Base-by-base conservation (phyloP, 2,888 invertebrate genomes). In the Latrodectus elegans region DNA sequence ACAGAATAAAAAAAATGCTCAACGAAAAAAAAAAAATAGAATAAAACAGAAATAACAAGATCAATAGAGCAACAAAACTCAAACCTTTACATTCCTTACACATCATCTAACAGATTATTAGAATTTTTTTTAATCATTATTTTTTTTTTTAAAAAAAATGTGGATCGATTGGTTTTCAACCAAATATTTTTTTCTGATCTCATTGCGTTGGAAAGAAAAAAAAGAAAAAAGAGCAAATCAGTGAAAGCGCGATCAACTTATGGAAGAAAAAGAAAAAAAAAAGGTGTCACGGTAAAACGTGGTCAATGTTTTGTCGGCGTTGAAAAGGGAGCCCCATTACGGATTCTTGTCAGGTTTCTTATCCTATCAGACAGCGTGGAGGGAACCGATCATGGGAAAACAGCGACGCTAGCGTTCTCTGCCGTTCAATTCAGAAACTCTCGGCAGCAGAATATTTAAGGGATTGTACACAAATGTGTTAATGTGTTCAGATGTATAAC, bases 201-300 rank as follows among this genome's bases (percentile, higher is more conserved):
- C 60, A 15, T 60, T 60, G 60, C 60, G 14, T 60, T 60, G 12
- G 60, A 60, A n/a, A n/a, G 60, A n/a, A 15, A 60, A 60, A 53
- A n/a, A 17, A 11, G 22, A 22, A 22, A 49, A 12, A 70, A 26
- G 78, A 11, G n/a, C 14, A 49, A 72, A 80, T 67, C 38, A 75
- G 74, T 64, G 82, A 82, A 70, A 82, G 74, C 73, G 73, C 65
- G 71, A 55, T 73, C 73, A 73, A 73, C 26, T 51, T 70, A 60
- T 38, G 38, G 38, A 38, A 38, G 38, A 38, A 38, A 60, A 60
- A 60, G 60, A 60, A 60, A 60, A 49, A n/a, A 76, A 80, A 52
- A 68, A 83, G 83, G 83, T 83, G 83, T 76, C 83, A 83, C 83
- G 83, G 55, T 51, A 70, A 70, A 76, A 68, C 83, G 83, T 83